Evolutionary conservation across 2,888 invertebrate genomes (phyloP), one percentile per base, ranked within the genome.

Genomic region (Rhamphomyia laevipes): DNA sequence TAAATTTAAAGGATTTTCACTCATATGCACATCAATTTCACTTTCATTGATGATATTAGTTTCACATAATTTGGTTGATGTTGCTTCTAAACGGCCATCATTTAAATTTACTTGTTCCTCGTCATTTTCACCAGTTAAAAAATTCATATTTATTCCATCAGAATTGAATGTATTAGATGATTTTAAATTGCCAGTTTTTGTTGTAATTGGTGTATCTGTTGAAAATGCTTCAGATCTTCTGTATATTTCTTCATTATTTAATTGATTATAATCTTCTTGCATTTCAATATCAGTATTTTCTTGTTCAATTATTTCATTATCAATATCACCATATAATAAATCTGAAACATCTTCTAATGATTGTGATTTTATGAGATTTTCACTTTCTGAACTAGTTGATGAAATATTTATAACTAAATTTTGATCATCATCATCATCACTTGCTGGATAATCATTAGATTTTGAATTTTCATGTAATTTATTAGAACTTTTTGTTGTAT

Each of bases 271-370:
- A 35, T 35, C n/a, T n/a, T n/a, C n/a, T n/a, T 7, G 4, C 35
- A 35, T 35, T n/a, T n/a, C n/a, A 35, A 35, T 4, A 35, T n/a
- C 35, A 35, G 2, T 27, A 27, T n/a, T n/a, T n/a, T 27, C 9
- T 37, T n/a, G 23, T 42, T 42, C n/a, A 21, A 13, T 18, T 7
- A 18, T 17, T 27, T 15, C 23, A 27, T 30, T 13, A 10, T 42
- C 42, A 18, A 47, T 47, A 37, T 47, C 47, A 23, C 47, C 43
- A 43, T 47, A 43, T 12, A 47, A 27, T 21, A 47, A 47, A 23
- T 45, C 45, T 11, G 40, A 45, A 7, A 44, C 15, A 27, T 48
- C 40, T 37, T 16, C 9, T 38, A 10, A 30, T 37, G 23, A 10
- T 35, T 13, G 12, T 30, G 18, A 21, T 18, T 40, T 18, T 17